Base-by-base conservation (phyloP, 2,888 invertebrate genomes). In the Litoditis marina region DNA sequence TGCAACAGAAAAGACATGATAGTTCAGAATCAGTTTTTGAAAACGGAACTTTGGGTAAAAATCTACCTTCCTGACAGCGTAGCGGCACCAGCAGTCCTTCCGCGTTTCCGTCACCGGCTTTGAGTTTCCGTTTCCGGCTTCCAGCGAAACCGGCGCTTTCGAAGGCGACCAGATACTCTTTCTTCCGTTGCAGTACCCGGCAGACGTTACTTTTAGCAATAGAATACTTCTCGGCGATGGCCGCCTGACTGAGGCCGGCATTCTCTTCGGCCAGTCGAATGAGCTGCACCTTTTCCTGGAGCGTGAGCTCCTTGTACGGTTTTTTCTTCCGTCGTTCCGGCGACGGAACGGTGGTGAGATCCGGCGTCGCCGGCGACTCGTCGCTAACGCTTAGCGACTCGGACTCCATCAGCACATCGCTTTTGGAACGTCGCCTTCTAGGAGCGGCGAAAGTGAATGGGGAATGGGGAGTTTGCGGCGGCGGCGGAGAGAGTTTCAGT, bases 161-260 rank as follows among this genome's bases (percentile, higher is more conserved):
- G 42, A 59, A 70, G 7, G 79, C 79, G 7, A 62, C 44, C 50
- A 80, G 59, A 60, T 80, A 80, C 60, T 80, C 80, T 27, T 60
- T 56, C 50, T 76, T 76, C 32, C 80, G 65, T 55, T 80, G 79
- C 47, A 80, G 71, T 49, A 80, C 80, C 3, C 80, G 74, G 61
- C 80, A 80, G 31, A 81, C 80, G 60, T 80, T 80, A 64, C 72
- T 72, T 55, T 80, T 80, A 25, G 80, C 80, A 30, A 80, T 81
- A n/a, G 69, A 65, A 60, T 78, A 80, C 8, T 67, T 61, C 49
- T 78, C 75, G 5, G 80, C 80, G 5, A 80, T 78, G 46, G 66
- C 63, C 8, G 80, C 79, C 65, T 80, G 80, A 44, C 74, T 75
- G 47, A 81, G 61, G 7, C 66, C 66, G 28, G 74, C 69, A 59